Percentiles rank a stretch among this genome's conserved stretches.
Evolutionary conservation across 2,113 vertebrate species (phyloP).

Genomic region (Caloenas nicobarica): DNA sequence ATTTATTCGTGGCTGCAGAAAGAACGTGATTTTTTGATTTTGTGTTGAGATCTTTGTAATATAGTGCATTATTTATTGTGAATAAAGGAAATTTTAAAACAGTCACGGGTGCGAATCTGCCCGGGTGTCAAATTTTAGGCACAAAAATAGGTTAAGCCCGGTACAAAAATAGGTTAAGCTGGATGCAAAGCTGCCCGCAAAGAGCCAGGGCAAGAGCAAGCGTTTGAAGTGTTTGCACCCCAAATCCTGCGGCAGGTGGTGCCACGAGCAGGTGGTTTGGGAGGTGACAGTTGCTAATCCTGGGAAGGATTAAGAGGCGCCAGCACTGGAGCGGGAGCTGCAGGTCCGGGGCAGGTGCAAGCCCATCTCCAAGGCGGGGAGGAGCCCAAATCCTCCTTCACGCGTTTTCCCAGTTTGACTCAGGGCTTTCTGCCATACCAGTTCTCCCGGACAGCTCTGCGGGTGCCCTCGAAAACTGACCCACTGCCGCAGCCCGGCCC

Average conservation of each 20-base stretch:
- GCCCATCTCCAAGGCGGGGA: not conserved
- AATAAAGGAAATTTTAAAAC: constrained; percentile 35
- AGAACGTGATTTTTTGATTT: not conserved
- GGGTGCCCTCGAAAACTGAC: not conserved
- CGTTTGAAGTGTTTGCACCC: not conserved
- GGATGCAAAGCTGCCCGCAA: not conserved
- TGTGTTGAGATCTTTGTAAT: constrained; percentile 36
- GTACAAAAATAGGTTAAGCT: not conserved
- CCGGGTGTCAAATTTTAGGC: not conserved
- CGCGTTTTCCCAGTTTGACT: rapidly evolving
- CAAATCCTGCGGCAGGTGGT: not conserved
- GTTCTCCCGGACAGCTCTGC: not conserved
- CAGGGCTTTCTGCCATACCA: not conserved
- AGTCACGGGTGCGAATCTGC: rapidly evolving
- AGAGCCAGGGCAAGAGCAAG: not conserved
- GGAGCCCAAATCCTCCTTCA: not conserved
- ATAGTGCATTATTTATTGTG: constrained; percentile 64
- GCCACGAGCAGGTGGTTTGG: rapidly evolving
- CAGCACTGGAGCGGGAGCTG: rapidly evolving
- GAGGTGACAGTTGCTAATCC: not conserved
- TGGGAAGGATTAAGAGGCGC: not conserved
- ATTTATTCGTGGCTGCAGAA: not conserved
- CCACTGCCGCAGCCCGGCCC: not conserved
- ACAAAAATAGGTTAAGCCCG: not conserved
- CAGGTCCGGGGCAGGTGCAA: rapidly evolving